A percentile compares a stretch with the other conserved stretches of the same genome.
Evolutionary conservation across 2,113 vertebrate species (phyloP).

Genomic region (Xenopus tropicalis): DNA sequence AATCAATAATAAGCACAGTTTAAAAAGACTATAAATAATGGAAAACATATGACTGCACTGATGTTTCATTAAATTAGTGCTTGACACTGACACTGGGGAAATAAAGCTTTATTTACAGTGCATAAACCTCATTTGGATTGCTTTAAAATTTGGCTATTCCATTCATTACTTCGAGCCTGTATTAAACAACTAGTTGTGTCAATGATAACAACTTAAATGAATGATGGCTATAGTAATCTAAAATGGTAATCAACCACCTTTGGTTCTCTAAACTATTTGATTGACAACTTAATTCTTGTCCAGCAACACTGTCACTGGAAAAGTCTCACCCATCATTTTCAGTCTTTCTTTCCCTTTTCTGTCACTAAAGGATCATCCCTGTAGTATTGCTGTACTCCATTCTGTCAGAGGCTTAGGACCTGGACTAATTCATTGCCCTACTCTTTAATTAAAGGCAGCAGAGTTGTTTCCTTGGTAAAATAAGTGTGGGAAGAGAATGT

Average conservation of each 20-base stretch:
- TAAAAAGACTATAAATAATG: slow-evolving; percentile 65
- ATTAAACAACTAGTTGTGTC: not conserved
- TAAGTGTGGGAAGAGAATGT: slow-evolving; percentile 96
- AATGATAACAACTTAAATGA: not conserved
- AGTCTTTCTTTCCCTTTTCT: slow-evolving; percentile 56
- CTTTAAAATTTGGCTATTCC: not conserved
- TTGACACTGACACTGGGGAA: slow-evolving; percentile 58
- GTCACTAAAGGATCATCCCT: slow-evolving; percentile 65
- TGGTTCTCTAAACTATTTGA: slow-evolving; percentile 50
- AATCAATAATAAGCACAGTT: slow-evolving; percentile 10
- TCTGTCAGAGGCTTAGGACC: slow-evolving; percentile 75
- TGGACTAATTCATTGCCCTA: slow-evolving; percentile 80
- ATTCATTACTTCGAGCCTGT: not conserved
- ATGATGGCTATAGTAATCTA: not conserved
- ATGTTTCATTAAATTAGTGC: slow-evolving; percentile 47
- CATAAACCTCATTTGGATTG: too few species aligned
- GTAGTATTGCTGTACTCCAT: slow-evolving; percentile 72
- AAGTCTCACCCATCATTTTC: slow-evolving; percentile 60
- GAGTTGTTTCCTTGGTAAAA: slow-evolving; percentile 90
- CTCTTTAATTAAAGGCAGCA: slow-evolving; percentile 84
- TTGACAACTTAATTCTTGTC: slow-evolving; percentile 63
- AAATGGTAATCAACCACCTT: not conserved
- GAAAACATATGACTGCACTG: slow-evolving; percentile 53
- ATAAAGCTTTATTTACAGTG: slow-evolving; percentile 42
- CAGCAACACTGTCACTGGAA: slow-evolving; percentile 63